Evolutionary conservation across 1,140 invertebrate genomes (phyloP).

Genomic region (Trachymyrmex septentrionalis): DNA sequence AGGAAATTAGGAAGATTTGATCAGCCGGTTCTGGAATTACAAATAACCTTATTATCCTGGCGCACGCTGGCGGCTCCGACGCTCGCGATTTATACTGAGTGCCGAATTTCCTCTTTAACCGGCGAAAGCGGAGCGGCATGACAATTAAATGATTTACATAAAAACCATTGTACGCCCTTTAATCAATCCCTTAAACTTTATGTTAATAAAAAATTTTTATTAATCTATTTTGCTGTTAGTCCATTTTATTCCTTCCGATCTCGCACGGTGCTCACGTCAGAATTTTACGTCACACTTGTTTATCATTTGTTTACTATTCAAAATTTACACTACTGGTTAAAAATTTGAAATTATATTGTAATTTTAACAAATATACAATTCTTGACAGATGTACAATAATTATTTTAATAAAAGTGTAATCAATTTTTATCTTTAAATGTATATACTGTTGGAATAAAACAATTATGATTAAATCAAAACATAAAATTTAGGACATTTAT

Average conservation of each 20-base stretch:
- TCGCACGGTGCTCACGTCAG: neutral
- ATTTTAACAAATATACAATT: too few relatives aligned
- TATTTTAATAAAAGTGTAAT: too few relatives aligned
- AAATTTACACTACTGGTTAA: too few relatives aligned
- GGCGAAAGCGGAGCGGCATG: constrained; percentile 12
- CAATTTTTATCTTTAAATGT: too few relatives aligned
- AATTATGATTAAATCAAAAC: too few relatives aligned
- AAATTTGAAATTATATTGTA: too few relatives aligned
- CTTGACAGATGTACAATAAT: too few relatives aligned
- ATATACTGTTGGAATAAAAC: too few relatives aligned
- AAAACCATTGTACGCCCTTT: neutral
- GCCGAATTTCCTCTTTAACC: constrained; percentile 71
- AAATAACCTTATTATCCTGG: constrained; percentile 80
- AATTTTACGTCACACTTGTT: neutral
- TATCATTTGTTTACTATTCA: neutral
- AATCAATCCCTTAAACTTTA: neutral
- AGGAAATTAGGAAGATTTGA: constrained; percentile 83
- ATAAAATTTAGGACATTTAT: too few relatives aligned
- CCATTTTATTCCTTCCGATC: neutral
- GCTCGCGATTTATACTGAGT: constrained; percentile 68
- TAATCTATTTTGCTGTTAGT: neutral
- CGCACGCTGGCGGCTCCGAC: constrained; percentile 21
- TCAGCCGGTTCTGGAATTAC: constrained; percentile 78
- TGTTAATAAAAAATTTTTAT: neutral
- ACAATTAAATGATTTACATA: constrained; percentile 68